Percentiles rank a stretch among this genome's conserved stretches.
phyloP scores from a whole-genome alignment of 2,113 vertebrate species.

The Nanger granti region DNA sequence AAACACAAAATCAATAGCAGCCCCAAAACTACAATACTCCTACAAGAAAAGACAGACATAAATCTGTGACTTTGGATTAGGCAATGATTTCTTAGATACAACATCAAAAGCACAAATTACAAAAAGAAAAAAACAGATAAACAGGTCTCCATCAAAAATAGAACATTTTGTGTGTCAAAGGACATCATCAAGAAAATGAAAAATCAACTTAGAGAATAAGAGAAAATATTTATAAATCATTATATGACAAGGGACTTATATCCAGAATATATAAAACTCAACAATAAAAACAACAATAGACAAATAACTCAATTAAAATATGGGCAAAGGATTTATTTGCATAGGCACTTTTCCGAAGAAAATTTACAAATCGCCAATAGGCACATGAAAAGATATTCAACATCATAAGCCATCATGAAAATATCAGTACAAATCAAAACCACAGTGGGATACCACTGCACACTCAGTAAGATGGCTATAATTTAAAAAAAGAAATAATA shows the following conservation, averaged over 20 bases:
- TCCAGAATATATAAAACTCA: neutral
- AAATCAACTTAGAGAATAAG: neutral
- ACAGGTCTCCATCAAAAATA: neutral
- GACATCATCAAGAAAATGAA: neutral
- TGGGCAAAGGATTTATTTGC: neutral
- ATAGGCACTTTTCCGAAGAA: neutral
- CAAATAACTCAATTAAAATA: neutral
- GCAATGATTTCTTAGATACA: neutral
- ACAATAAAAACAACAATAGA: neutral
- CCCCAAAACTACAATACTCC: neutral
- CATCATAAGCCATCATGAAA: neutral
- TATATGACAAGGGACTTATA: neutral
- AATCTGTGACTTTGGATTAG: neutral
- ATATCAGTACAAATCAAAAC: neutral
- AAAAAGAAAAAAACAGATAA: neutral
- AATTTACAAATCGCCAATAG: neutral
- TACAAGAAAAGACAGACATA: neutral
- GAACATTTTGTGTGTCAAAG: neutral
- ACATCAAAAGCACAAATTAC: neutral
- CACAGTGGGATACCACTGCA: neutral
- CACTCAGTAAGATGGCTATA: neutral
- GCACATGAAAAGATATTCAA: neutral
- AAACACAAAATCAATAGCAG: neutral
- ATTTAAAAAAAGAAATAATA: neutral
- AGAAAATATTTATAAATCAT: neutral